Evolutionary conservation across 2,797 vertebrate genomes (phyloP).

Genomic region (Xiphorhynchus erythropygius): DNA sequence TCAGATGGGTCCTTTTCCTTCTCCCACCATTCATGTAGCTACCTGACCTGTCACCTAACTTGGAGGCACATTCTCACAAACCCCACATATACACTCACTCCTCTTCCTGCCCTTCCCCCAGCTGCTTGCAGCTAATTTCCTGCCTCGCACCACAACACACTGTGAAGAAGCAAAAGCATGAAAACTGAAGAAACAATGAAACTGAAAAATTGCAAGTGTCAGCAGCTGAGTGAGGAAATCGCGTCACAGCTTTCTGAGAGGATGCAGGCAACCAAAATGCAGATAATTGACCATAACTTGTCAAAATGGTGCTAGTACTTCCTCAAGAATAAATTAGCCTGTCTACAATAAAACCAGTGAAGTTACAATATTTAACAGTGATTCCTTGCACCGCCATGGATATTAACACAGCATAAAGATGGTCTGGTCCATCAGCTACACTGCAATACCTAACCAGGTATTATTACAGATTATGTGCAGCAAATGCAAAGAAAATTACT

Average conservation of each 20-base stretch:
- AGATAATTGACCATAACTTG: not conserved
- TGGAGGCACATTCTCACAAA: not conserved
- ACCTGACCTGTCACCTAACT: not conserved
- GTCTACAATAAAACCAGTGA: not conserved
- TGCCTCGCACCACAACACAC: not conserved
- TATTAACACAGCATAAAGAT: not conserved
- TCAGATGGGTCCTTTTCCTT: not conserved
- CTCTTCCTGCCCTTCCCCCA: not conserved
- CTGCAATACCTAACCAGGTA: not conserved
- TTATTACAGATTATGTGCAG: not conserved
- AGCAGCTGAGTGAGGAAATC: not conserved
- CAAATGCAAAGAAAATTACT: not conserved
- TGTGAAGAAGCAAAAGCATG: not conserved
- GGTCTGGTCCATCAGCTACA: not conserved
- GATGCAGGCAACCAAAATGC: not conserved
- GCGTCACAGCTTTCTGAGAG: not conserved
- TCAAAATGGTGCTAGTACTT: not conserved
- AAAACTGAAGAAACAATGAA: not conserved
- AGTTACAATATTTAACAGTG: not conserved
- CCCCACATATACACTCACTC: fast-evolving
- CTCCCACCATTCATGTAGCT: not conserved
- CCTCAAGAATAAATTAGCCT: not conserved
- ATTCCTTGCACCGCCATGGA: not conserved
- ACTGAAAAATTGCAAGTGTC: not conserved
- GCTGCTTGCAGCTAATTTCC: not conserved